Percentiles rank a stretch among this genome's conserved stretches.
Conservation (phyloP, 1,140 invertebrate species). For the Anastrepha obliqua region DNA sequence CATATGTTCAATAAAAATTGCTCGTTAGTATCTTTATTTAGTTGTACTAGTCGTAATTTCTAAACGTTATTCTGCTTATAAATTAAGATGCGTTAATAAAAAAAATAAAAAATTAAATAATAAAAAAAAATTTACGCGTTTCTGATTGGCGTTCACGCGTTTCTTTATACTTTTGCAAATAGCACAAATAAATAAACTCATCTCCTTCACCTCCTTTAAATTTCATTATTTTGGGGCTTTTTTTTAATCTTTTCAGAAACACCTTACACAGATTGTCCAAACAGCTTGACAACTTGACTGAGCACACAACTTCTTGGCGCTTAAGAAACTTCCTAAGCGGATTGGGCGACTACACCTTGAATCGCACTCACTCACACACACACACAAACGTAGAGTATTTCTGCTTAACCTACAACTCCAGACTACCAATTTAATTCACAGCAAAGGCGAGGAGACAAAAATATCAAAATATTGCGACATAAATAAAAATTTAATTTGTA, state of each 20-base stretch:
- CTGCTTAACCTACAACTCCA: background rate
- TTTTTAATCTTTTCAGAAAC: background rate
- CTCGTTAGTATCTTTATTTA: too few species aligned
- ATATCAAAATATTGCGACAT: slow-evolving; percentile 51
- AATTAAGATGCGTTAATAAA: too few species aligned
- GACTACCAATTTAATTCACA: slow-evolving; percentile 9
- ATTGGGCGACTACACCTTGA: slow-evolving; percentile 29
- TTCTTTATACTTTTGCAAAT: too few species aligned
- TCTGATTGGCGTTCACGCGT: too few species aligned
- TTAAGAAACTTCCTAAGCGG: slow-evolving; percentile 44
- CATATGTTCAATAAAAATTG: too few species aligned
- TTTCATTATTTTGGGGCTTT: background rate
- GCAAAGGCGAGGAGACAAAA: slow-evolving; percentile 1
- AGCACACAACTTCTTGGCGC: slow-evolving; percentile 30
- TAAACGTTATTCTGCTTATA: too few species aligned
- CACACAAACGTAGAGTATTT: background rate
- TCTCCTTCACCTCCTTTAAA: background rate
- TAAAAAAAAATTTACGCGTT: too few species aligned
- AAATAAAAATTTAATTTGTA: slow-evolving; percentile 48
- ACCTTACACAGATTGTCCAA: background rate
- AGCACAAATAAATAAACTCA: too few species aligned
- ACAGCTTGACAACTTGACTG: slow-evolving; percentile 35
- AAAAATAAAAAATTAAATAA: too few species aligned
- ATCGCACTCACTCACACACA: background rate
- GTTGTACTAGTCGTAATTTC: too few species aligned